Base-by-base conservation (phyloP, 2,113 vertebrate species). In the Protomyctophum bolini region DNA sequence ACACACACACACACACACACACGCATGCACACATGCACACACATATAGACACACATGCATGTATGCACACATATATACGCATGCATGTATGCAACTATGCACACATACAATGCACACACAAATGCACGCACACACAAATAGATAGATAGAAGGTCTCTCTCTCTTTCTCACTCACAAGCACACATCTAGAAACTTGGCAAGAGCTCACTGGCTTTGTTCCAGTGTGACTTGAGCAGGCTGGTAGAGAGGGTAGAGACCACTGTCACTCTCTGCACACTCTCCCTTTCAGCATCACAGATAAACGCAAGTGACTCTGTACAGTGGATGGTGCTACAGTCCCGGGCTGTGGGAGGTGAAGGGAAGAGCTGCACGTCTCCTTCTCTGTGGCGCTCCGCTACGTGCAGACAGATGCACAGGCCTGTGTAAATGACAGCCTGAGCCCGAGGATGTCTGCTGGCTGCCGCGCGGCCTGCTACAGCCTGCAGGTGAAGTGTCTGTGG, bases 401-500 rank as follows among this genome's bases (percentile, higher is more conserved):
- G 87, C 93, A 96, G 94, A 94, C 96, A 97, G 97, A 97, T 97
- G 96, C 97, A 95, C 93, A 86, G 86, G 93, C 93, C 95, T 93
- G 96, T 92, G 93, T 93, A 97, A 97, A 96, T 98, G 97, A 97
- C 96, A 98, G 97, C 92, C 95, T 93, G 95, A 96, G 96, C 97
- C 97, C 88, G 94, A 94, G 96, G 97, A 97, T 88, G 96, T 95
- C 91, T 93, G 94, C 95, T 95, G 95, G 93, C 95, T 96, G 94
- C 95, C 93, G 94, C 93, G 93, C 93, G 77, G 95, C 94, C 95
- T 95, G 96, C 95, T 95, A 95, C 95, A 97, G 97, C 97, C 97
- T 94, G 94, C 97, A 99, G 97, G 97, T 99, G 95, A 98, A 98
- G 97, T 97, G 96, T 98, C 97, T 99, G 97, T 91, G 96, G 95